These are phyloP conservation scores for Peromyscus nudipes DNA, from an alignment of 2,797 vertebrate species.

Conservation along the genomic window DNA sequence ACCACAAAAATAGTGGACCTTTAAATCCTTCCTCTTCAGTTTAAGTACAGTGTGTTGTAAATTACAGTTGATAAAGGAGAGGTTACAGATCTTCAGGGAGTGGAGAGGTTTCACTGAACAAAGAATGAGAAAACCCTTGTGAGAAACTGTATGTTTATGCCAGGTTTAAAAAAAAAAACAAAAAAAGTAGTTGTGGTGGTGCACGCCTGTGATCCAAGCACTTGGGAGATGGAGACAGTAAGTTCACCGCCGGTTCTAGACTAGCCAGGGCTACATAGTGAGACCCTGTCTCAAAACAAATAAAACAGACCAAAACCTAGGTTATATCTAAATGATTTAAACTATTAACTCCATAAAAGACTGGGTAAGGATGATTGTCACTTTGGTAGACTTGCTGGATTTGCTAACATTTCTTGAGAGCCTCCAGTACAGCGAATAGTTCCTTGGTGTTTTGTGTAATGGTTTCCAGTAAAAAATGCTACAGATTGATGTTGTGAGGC, in stretches of 20 bases:
- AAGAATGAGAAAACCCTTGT: background rate
- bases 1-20: background rate
- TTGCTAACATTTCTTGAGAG: background rate
- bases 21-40: background rate
- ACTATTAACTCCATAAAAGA: background rate
- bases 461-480: constrained; percentile 5
- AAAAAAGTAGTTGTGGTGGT: background rate
- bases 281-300: background rate
- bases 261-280: background rate
- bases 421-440: background rate
- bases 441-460: background rate
- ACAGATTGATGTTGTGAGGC: background rate
- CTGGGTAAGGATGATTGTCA: background rate
- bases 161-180: background rate
- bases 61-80: background rate
- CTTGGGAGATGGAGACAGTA: background rate
- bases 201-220: background rate
- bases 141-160: background rate
- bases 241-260: background rate
- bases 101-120: background rate
- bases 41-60: background rate
- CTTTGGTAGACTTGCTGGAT: background rate
- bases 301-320: background rate
- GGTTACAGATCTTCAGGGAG: background rate
- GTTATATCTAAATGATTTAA: constrained; percentile 11